Base-by-base conservation (phyloP, 2,797 vertebrate genomes). In the Anguilla megastoma region DNA sequence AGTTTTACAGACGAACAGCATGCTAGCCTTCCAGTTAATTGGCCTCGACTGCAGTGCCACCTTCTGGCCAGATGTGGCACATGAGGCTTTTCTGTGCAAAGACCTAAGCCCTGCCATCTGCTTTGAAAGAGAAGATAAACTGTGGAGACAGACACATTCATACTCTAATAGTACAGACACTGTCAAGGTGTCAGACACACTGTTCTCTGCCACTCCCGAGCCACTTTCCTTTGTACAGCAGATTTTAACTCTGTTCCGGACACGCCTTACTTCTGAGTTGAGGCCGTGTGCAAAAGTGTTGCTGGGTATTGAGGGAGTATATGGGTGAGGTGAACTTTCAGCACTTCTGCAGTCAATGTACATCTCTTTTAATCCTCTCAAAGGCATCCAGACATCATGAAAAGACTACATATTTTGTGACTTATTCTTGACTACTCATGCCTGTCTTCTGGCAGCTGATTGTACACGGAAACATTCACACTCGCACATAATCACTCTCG, bases 1-100 rank as follows among this genome's bases (percentile, higher is more conserved):
- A 45, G 41, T n/a, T n/a, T 50, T 9, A 24, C 18, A 90, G 90
- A 91, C 86, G 89, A 91, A 92, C 89, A 89, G 52, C 36, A 66
- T 87, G 84, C 88, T 66, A 21, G 66, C 21, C 84, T 63, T 50
- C 33, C 7, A 24, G 9, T 60, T 10, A 63, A 88, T 87, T 85
- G 83, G 82, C 87, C 86, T 52, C 71, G 84, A 89, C 45, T 74
- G 87, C 36, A 58, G 71, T 21, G 88, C 91, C 91, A 91, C 87
- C 92, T 92, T 87, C 88, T 88, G 91, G 91, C 50, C 12, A 86
- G 33, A 63, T 33, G 6, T 27, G 8, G 79, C 9, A 82, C 45
- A 9, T 10, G 9, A 12, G 6, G 41, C 79, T 48, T 10, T 82
- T 21, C 79, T 50, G 6, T 48, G 9, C 18, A 21, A 0, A 48